A percentile compares a stretch with the other conserved stretches of the same genome.
Evolutionary conservation across 2,888 invertebrate species (phyloP).

Genomic region (Hirudinaria manillensis): DNA sequence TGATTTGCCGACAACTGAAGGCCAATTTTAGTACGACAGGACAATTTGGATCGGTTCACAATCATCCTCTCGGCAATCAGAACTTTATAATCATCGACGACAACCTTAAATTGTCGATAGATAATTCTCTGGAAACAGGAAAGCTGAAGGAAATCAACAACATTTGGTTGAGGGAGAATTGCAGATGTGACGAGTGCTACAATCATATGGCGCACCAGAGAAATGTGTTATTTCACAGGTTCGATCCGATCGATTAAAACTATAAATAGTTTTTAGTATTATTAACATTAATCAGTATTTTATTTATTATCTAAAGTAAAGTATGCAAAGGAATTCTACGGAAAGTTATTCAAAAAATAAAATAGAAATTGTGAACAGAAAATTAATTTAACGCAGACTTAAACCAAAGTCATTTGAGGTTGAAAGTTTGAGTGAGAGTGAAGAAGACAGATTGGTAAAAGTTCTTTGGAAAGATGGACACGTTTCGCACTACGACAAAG

Average conservation of each 20-base stretch:
- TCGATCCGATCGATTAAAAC: not conserved
- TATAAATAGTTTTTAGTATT: not conserved
- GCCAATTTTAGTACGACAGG: too few species aligned
- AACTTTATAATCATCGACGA: too few species aligned
- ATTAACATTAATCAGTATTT: not conserved
- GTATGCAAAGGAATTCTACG: not conserved
- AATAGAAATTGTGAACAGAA: not conserved
- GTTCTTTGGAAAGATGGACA: not conserved
- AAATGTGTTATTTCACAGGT: conserved; percentile 54
- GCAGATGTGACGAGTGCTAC: conserved; percentile 63
- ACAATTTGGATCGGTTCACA: too few species aligned
- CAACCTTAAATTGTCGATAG: not conserved
- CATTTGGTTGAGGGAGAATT: conserved; percentile 62
- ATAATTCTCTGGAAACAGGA: conserved; percentile 5
- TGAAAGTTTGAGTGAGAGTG: not conserved
- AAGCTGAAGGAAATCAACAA: conserved; percentile 4
- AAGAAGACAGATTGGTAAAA: not conserved
- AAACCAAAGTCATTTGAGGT: not conserved
- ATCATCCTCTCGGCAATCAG: too few species aligned
- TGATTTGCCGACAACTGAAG: too few species aligned
- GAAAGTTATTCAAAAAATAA: not conserved
- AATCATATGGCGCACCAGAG: conserved; percentile 62
- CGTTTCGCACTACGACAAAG: not conserved
- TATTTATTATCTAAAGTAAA: too few species aligned
- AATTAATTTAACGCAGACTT: not conserved